Conservation (phyloP, 1,140 invertebrate genomes). For the Tribolium castaneum region DNA sequence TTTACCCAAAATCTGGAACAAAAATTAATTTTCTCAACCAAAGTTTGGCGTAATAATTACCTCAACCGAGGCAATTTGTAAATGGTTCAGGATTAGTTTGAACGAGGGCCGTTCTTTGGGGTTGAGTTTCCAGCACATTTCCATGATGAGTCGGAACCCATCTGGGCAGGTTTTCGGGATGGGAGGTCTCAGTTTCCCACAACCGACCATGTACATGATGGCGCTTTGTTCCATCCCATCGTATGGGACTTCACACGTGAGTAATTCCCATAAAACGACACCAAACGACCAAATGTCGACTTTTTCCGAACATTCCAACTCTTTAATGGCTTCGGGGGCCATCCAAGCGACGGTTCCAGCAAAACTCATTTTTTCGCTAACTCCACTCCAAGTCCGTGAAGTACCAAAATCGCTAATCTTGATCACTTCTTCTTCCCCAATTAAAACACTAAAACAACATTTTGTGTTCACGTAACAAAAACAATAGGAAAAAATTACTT, state of each 20-base stretch:
- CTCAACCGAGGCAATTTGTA: conserved; percentile 87
- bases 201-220: conserved; percentile 98
- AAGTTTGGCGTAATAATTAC: conserved; percentile 61
- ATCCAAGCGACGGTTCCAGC: conserved; percentile 98
- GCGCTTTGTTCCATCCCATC: conserved; percentile 96
- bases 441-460: conserved; percentile 82
- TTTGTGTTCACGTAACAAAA: background rate
- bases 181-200: conserved; percentile 86
- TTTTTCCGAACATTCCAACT: conserved; percentile 96
- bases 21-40: background rate
- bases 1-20: conserved; percentile 52
- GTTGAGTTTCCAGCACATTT: conserved; percentile 92
- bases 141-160: conserved; percentile 85
- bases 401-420: conserved; percentile 99
- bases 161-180: conserved; percentile 92
- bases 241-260: conserved; percentile 96
- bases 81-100: conserved; percentile 89
- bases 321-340: conserved; percentile 98
- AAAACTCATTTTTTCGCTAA: conserved; percentile 97
- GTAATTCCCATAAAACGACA: conserved; percentile 96
- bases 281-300: conserved; percentile 98
- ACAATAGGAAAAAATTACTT: conserved; percentile 74
- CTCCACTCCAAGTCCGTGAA: conserved; percentile 90
- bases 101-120: conserved; percentile 95
- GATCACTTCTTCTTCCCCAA: conserved; percentile 88